Evolutionary conservation across 2,888 invertebrate species (phyloP).

Genomic region (Drosophila gaucha): DNA sequence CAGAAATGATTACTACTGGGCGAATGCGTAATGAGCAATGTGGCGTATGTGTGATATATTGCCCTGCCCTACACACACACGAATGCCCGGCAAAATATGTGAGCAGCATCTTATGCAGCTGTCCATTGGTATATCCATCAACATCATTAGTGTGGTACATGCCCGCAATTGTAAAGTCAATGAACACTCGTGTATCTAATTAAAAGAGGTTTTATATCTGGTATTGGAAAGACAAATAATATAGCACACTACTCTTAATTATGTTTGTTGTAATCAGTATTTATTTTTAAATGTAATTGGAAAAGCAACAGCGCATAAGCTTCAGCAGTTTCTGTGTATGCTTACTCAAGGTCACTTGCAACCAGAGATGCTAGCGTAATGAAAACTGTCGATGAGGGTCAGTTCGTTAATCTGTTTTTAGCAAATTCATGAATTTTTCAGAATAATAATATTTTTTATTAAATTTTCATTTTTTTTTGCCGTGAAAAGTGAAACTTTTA

Average conservation of each 20-base stretch:
- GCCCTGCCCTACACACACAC: conserved; percentile 14
- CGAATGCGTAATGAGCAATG: conserved; percentile 69
- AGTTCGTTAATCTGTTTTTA: neutral
- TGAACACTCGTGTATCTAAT: conserved; percentile 8
- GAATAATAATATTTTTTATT: neutral
- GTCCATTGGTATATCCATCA: conserved; percentile 30
- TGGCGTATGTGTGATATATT: conserved; percentile 59
- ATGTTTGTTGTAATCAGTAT: neutral
- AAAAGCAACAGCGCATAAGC: neutral
- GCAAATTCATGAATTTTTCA: neutral
- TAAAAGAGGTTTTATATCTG: neutral
- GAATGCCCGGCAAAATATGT: conserved; percentile 7
- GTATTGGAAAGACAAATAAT: neutral
- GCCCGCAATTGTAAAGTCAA: conserved; percentile 36
- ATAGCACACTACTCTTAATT: neutral
- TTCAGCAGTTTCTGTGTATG: no score
- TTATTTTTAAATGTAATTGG: neutral
- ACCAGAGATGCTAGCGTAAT: neutral
- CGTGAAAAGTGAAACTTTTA: no score
- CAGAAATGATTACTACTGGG: conserved; percentile 70
- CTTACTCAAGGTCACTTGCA: no score
- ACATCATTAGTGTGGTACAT: conserved; percentile 5
- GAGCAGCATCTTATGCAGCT: conserved; percentile 12
- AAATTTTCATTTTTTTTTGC: no score
- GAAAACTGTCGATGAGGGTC: neutral